These are phyloP conservation scores for Leptobrachium leishanense DNA, from an alignment of 2,113 vertebrate genomes.

Conservation along the genomic window DNA sequence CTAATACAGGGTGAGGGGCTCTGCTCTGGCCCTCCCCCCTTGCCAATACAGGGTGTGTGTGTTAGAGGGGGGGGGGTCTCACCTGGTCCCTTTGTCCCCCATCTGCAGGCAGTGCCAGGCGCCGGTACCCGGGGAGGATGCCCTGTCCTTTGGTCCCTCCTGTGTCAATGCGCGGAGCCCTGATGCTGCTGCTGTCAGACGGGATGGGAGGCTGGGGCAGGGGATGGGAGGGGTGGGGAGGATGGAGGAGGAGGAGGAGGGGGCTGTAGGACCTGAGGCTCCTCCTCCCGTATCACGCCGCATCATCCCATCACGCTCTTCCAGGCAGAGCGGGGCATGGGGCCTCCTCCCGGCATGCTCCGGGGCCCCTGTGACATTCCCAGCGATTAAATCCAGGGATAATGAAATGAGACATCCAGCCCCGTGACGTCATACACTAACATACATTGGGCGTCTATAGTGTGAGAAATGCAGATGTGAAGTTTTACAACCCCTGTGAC, in stretches of 20 bases:
- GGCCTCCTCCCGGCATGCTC: not conserved
- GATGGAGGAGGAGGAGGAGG: not conserved
- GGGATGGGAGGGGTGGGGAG: conserved; percentile 29
- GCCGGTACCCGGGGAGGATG: not conserved
- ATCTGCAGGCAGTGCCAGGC: conserved; percentile 12
- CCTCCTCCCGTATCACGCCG: too few species aligned
- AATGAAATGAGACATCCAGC: too few species aligned
- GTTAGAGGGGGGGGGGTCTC: not conserved
- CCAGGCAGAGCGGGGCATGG: too few species aligned
- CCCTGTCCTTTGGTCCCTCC: not conserved
- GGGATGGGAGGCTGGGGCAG: not conserved
- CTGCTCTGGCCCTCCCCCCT: not conserved
- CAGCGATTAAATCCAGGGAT: too few species aligned
- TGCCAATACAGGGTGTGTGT: too few species aligned
- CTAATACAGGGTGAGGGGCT: too few species aligned
- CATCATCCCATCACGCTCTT: too few species aligned
- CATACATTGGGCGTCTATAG: too few species aligned
- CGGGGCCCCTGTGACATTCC: not conserved
- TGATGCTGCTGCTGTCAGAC: not conserved
- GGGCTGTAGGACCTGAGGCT: too few species aligned
- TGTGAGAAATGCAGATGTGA: too few species aligned
- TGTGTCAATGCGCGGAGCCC: not conserved
- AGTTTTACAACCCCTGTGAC: too few species aligned
- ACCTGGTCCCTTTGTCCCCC: conserved; percentile 53
- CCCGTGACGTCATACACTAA: too few species aligned